phyloP scores from a whole-genome alignment of 37 sponge, comb jelly and placozoan species.

The Eunapius fragilis region DNA sequence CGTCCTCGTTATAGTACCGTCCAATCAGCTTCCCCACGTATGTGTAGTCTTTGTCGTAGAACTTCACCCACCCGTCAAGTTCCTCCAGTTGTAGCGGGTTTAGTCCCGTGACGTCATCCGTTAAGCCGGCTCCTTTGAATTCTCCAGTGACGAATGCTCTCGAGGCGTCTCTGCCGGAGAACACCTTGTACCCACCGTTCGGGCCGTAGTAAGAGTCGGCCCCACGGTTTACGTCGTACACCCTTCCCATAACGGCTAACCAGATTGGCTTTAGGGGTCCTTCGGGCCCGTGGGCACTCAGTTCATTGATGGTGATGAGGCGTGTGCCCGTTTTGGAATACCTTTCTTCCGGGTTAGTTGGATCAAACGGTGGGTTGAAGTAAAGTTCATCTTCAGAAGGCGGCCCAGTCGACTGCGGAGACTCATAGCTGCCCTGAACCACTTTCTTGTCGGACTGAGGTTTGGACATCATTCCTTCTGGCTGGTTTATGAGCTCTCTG shows the following conservation, averaged over 20 bases:
- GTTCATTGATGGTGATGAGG: constrained; percentile 75
- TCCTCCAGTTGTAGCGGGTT: constrained; percentile 59
- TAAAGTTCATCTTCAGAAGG: neutral
- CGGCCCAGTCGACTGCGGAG: neutral
- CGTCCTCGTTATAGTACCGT: constrained; percentile 79
- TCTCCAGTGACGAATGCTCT: constrained; percentile 93
- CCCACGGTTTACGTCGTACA: constrained; percentile 87
- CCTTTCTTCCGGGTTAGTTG: constrained; percentile 23
- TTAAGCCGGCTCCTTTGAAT: constrained; percentile 90
- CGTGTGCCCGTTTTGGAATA: constrained; percentile 44
- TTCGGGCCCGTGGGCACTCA: constrained; percentile 69
- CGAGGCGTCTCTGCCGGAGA: constrained; percentile 90
- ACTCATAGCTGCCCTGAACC: neutral
- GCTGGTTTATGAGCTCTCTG: neutral
- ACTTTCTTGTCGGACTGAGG: neutral
- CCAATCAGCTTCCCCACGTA: constrained; percentile 93
- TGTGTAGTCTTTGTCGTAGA: constrained; percentile 88
- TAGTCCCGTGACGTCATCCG: constrained; percentile 80
- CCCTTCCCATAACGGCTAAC: constrained; percentile 84
- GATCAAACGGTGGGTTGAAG: constrained; percentile 68
- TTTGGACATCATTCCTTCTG: neutral
- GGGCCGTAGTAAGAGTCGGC: constrained; percentile 79
- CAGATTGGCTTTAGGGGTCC: constrained; percentile 73
- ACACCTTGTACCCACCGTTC: constrained; percentile 92
- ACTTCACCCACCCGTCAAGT: constrained; percentile 74